phyloP scores from a whole-genome alignment of 2,888 invertebrate species.

The Synergus umbraculus region DNA sequence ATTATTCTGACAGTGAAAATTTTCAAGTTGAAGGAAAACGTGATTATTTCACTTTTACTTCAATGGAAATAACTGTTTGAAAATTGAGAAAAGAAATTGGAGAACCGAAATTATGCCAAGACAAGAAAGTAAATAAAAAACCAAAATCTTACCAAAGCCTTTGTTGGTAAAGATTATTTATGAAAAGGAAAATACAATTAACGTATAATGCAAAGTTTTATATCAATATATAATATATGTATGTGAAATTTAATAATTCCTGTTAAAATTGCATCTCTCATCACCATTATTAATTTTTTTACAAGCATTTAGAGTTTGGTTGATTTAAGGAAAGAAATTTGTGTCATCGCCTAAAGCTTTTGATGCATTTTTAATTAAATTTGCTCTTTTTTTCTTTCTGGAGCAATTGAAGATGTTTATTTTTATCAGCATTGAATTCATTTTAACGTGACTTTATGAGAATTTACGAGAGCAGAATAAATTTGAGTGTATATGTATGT shows the following conservation, averaged over 20 bases:
- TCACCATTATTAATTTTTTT: too few relatives aligned
- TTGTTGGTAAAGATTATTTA: not conserved
- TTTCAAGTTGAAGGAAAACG: not conserved
- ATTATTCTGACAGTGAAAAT: not conserved
- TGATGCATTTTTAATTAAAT: not conserved
- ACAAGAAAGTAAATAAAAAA: not conserved
- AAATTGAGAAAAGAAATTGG: not conserved
- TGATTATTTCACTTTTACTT: not conserved
- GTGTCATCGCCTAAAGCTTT: not conserved
- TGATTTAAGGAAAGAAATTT: not conserved
- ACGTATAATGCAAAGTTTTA: not conserved
- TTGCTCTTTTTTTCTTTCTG: not conserved
- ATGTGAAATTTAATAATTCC: not conserved
- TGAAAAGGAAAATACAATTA: conserved; percentile 2
- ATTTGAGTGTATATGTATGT: not conserved
- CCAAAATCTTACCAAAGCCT: conserved; percentile 19
- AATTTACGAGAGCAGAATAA: not conserved
- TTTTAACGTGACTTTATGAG: conserved; percentile 6
- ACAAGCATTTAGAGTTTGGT: not conserved
- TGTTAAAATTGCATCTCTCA: too few relatives aligned
- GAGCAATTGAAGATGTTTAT: not conserved
- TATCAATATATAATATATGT: not conserved
- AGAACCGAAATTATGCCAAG: not conserved
- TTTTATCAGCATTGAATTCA: conserved; percentile 20
- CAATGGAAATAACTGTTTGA: conserved; percentile 12